phyloP scores from a whole-genome alignment of 1,140 invertebrate genomes.

The Parapsyche elsis region DNA sequence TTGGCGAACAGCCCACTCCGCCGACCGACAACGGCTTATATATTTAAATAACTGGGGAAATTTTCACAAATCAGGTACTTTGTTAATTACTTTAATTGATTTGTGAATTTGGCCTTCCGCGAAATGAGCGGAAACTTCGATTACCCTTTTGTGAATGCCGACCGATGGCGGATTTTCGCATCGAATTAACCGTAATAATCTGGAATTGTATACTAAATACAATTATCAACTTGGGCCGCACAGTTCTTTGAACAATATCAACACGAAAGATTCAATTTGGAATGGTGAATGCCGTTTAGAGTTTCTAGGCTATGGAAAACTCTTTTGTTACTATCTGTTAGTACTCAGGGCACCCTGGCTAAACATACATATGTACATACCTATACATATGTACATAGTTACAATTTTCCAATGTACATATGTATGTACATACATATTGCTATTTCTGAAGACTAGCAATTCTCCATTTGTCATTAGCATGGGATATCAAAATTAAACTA shows the following conservation, averaged over 20 bases:
- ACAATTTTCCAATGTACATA: no score
- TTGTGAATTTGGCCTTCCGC: slow-evolving; percentile 21
- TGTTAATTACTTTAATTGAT: slow-evolving; percentile 39
- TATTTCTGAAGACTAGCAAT: no score
- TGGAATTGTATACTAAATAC: slow-evolving; percentile 16
- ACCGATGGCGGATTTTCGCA: slow-evolving; percentile 5
- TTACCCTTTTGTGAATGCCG: not conserved
- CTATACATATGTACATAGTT: no score
- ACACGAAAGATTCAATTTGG: no score
- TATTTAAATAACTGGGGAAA: slow-evolving; percentile 17
- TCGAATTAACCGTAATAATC: slow-evolving; percentile 26
- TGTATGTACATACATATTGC: no score
- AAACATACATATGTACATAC: no score
- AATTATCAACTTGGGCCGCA: not conserved
- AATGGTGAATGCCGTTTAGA: no score
- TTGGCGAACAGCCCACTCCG: not conserved
- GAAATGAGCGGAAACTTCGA: slow-evolving; percentile 27
- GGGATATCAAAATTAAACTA: no score
- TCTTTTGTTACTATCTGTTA: no score
- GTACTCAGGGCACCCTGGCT: no score
- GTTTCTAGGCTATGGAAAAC: no score
- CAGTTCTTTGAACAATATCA: not conserved
- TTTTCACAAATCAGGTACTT: slow-evolving; percentile 29
- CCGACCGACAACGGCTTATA: not conserved
- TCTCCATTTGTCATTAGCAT: no score